Evolutionary conservation across 2,888 invertebrate genomes (phyloP).

Genomic region (Platycnemis pennipes): DNA sequence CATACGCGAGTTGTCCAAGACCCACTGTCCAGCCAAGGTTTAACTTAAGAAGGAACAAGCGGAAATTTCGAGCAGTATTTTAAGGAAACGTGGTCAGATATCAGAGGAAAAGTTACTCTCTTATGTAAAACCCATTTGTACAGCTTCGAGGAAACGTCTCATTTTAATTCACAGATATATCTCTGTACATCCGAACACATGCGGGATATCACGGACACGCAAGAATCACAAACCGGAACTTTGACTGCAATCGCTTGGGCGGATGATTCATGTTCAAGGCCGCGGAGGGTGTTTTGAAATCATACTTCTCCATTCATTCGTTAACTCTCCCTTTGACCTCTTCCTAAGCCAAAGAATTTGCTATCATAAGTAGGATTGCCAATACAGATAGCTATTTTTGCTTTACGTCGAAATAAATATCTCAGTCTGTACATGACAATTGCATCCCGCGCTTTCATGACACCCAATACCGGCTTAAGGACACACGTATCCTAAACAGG

Average conservation of each 20-base stretch:
- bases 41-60: no score
- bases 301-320: not conserved
- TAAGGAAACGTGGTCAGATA: no score
- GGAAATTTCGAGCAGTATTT: no score
- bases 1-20: no score
- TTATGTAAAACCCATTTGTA: no score
- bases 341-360: not conserved
- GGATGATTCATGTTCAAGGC: conserved; percentile 24
- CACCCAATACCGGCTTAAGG: no score
- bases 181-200: no score
- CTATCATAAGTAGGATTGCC: not conserved
- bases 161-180: no score
- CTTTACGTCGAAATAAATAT: not conserved
- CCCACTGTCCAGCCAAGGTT: no score
- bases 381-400: not conserved
- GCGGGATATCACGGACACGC: not conserved
- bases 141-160: no score
- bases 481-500: no score
- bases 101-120: no score
- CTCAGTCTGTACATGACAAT: not conserved
- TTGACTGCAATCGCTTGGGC: not conserved
- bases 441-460: not conserved
- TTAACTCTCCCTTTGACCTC: not conserved
- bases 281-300: conserved; percentile 31
- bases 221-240: not conserved